These are phyloP conservation scores for Hassar affinis DNA, from an alignment of 2,113 vertebrate species.

Conservation along the genomic window DNA sequence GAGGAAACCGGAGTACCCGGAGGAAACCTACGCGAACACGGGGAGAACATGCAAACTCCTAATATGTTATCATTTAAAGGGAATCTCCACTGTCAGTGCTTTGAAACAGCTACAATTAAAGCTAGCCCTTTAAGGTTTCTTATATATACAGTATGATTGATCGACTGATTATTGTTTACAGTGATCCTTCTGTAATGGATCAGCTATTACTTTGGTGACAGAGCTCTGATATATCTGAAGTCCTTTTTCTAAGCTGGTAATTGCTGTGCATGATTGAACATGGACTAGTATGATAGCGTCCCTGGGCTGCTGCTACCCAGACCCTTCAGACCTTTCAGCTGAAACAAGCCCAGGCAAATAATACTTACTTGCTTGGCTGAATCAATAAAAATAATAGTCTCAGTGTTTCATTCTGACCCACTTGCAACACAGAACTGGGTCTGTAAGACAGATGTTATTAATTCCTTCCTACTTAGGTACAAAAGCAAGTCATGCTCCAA, in stretches of 20 bases:
- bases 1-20: no score
- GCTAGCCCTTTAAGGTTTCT: background rate
- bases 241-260: conserved; percentile 9
- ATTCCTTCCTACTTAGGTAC: background rate
- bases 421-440: conserved; percentile 21
- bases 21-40: no score
- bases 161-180: background rate
- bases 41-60: no score
- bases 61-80: background rate
- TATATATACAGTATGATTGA: background rate
- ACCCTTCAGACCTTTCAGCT: conserved; percentile 45
- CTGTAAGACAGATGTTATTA: conserved; percentile 25
- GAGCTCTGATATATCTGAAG: background rate
- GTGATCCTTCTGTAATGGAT: background rate
- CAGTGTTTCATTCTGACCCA: conserved; percentile 34
- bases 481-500: conserved; percentile 3
- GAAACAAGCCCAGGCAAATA: conserved; percentile 65
- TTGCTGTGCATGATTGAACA: conserved; percentile 18
- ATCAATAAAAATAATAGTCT: conserved; percentile 38
- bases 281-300: conserved; percentile 37
- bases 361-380: background rate
- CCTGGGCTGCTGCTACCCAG: conserved; percentile 44
- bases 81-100: background rate
- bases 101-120: background rate
- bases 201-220: background rate